These are phyloP conservation scores for Vombatus ursinus DNA, from an alignment of 2,113 vertebrate species.

Conservation along the genomic window DNA sequence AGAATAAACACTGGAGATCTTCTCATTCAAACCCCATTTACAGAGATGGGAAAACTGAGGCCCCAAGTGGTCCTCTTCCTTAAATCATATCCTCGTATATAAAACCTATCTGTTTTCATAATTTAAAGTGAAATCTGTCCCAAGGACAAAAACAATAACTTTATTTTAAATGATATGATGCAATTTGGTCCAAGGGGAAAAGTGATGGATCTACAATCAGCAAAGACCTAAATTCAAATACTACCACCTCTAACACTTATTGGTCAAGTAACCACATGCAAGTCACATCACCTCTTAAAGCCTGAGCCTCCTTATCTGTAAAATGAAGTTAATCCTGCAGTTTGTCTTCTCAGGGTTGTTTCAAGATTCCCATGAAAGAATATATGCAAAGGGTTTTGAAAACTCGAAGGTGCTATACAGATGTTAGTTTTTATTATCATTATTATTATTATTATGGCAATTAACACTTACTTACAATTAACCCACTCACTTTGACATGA, in stretches of 20 bases:
- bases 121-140: neutral
- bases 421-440: neutral
- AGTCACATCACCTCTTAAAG: neutral
- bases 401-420: neutral
- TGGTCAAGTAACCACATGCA: neutral
- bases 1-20: no score
- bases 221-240: neutral
- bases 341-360: neutral
- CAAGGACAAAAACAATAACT: neutral
- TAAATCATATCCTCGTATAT: neutral
- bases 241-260: neutral
- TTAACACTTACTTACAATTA: neutral
- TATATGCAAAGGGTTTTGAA: neutral
- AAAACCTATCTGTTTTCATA: neutral
- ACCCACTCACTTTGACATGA: neutral
- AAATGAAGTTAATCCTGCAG: neutral
- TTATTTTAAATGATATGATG: neutral
- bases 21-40: no score
- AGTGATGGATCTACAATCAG: neutral
- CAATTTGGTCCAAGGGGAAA: neutral
- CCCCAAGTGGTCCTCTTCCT: neutral
- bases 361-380: neutral
- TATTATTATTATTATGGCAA: neutral
- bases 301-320: neutral
- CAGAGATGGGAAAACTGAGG: no score